Percentiles rank a stretch among this genome's conserved stretches.
Conservation (phyloP, 1,140 invertebrate species). For the Lethrus apterus region DNA sequence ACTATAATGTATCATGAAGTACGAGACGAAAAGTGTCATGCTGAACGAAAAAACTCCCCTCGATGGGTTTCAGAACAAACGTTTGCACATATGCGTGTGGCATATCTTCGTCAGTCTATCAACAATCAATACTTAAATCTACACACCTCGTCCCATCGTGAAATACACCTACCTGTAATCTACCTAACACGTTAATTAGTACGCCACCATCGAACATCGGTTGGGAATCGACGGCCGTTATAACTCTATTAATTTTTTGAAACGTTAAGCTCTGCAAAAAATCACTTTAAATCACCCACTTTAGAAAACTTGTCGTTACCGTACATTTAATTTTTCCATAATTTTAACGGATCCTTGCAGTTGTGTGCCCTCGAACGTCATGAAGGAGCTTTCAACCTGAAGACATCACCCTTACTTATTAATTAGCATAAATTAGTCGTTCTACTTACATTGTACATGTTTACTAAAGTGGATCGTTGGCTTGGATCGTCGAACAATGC, state of each 20-base stretch:
- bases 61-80: conserved; percentile 83
- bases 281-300: too few species aligned
- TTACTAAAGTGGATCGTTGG: conserved; percentile 70
- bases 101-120: conserved; percentile 83
- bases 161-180: conserved; percentile 71
- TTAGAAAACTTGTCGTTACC: conserved; percentile 28
- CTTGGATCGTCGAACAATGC: conserved; percentile 79
- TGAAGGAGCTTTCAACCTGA: conserved; percentile 82
- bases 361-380: conserved; percentile 92
- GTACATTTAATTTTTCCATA: conserved; percentile 88
- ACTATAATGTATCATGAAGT: conserved; percentile 64
- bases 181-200: conserved; percentile 85
- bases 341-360: conserved; percentile 87
- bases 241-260: conserved; percentile 86
- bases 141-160: background rate
- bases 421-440: background rate
- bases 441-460: conserved; percentile 82
- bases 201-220: conserved; percentile 94
- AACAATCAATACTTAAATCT: too few species aligned
- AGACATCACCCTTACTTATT: conserved; percentile 16
- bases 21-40: conserved; percentile 86
- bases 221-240: conserved; percentile 90
- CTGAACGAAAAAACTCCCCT: conserved; percentile 81
- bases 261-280: conserved; percentile 69
- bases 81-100: conserved; percentile 86